These are phyloP conservation scores for Panurus biarmicus DNA, from an alignment of 2,113 vertebrate species.

Conservation along the genomic window DNA sequence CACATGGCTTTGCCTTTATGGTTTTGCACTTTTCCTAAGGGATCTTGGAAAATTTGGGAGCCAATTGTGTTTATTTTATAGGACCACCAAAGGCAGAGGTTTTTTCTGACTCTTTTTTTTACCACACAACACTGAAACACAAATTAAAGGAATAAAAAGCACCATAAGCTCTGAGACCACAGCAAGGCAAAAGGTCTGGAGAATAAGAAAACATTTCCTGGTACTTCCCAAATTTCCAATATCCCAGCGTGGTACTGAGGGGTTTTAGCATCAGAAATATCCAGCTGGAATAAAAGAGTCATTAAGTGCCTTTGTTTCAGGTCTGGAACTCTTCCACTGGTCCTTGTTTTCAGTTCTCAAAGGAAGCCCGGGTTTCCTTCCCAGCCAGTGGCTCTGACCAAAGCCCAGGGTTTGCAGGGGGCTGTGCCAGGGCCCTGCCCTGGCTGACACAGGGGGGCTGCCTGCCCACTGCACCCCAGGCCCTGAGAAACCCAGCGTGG, in stretches of 20 bases:
- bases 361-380: neutral
- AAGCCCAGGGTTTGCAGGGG: too few species aligned
- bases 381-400: neutral
- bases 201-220: neutral
- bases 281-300: neutral
- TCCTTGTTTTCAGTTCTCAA: neutral
- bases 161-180: neutral
- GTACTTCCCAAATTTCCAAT: neutral
- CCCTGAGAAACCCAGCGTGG: too few species aligned
- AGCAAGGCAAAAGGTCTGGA: neutral
- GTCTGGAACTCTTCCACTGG: neutral
- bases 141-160: conserved; percentile 27
- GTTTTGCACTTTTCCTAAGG: neutral
- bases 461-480: too few species aligned
- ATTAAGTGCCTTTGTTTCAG: neutral
- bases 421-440: too few species aligned
- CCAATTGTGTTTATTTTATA: neutral
- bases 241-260: neutral
- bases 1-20: neutral
- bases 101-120: neutral
- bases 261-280: neutral
- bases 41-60: neutral
- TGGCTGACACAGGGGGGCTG: too few species aligned
- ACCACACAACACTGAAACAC: neutral
- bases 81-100: neutral